Percentiles rank a stretch among this genome's conserved stretches.
Evolutionary conservation across 2,797 vertebrate species (phyloP).

Genomic region (Margarornis squamiger): DNA sequence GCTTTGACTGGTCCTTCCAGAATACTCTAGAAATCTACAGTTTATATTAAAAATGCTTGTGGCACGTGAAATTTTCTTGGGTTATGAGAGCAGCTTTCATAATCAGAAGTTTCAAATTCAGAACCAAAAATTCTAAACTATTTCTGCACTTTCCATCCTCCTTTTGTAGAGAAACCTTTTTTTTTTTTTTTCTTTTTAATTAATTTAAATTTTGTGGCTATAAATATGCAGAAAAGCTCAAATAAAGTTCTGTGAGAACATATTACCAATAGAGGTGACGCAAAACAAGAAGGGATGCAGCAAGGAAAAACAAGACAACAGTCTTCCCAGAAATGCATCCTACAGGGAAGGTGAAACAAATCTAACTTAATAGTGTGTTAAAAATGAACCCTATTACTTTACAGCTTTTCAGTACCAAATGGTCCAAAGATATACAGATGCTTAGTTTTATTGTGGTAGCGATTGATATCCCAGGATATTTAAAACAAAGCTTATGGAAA

Average conservation of each 20-base stretch:
- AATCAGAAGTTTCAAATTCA: not conserved
- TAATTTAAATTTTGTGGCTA: accelerated
- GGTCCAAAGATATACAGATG: not conserved
- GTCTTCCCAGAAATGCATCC: not conserved
- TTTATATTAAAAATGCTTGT: not conserved
- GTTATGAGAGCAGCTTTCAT: not conserved
- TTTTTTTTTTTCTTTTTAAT: too few relatives aligned
- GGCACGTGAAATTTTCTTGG: not conserved
- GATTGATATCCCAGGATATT: not conserved
- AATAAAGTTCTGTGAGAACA: not conserved
- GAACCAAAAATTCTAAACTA: not conserved
- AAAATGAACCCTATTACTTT: not conserved
- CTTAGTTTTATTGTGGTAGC: not conserved
- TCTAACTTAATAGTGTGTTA: not conserved
- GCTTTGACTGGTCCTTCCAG: not conserved
- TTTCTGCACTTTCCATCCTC: not conserved
- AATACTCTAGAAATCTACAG: not conserved
- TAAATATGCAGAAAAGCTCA: not conserved
- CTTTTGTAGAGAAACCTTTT: not conserved
- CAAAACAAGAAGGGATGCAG: accelerated
- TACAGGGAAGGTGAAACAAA: not conserved
- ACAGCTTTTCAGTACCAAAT: not conserved
- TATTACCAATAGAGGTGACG: not conserved
- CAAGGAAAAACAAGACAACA: not conserved
- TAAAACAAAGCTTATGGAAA: not conserved